A percentile compares a stretch with the other conserved stretches of the same genome.
phyloP scores from a whole-genome alignment of 2,888 invertebrate genomes.

The Thalpophila matura region DNA sequence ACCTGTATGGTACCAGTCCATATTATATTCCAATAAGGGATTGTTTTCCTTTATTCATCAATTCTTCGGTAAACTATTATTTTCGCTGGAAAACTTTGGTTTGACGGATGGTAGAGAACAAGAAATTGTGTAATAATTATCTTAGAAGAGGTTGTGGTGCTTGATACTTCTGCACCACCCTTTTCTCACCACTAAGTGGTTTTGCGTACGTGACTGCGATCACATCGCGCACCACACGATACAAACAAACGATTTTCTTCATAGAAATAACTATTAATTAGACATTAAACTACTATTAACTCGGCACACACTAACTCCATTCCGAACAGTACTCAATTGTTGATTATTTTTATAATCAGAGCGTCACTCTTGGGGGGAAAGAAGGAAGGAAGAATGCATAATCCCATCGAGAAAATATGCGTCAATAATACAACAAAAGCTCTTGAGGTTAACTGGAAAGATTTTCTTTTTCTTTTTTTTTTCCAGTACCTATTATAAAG shows the following conservation, averaged over 20 bases:
- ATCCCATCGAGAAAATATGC: too few relatives aligned
- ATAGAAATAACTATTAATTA: conserved; percentile 71
- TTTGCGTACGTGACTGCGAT: conserved; percentile 74
- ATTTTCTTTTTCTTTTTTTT: too few relatives aligned
- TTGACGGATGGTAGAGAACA: background rate
- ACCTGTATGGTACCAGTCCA: too few relatives aligned
- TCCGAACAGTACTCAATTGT: conserved; percentile 24
- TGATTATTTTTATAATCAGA: conserved; percentile 34
- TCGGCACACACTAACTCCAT: conserved; percentile 33
- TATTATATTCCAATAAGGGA: too few relatives aligned
- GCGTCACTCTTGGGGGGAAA: background rate
- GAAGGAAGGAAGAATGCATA: background rate
- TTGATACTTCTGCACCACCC: conserved; percentile 36
- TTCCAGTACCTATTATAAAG: too few relatives aligned
- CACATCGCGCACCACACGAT: conserved; percentile 66
- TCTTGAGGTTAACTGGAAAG: too few relatives aligned
- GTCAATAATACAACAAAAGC: too few relatives aligned
- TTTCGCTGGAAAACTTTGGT: too few relatives aligned
- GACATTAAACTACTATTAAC: conserved; percentile 66
- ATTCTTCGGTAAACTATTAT: too few relatives aligned
- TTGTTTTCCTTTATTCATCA: too few relatives aligned
- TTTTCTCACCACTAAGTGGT: background rate
- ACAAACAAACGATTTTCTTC: conserved; percentile 81
- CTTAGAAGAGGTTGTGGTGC: background rate
- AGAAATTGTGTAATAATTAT: background rate